phyloP scores from a whole-genome alignment of 2,888 invertebrate genomes.

The Caenorhabditis drosophilae region DNA sequence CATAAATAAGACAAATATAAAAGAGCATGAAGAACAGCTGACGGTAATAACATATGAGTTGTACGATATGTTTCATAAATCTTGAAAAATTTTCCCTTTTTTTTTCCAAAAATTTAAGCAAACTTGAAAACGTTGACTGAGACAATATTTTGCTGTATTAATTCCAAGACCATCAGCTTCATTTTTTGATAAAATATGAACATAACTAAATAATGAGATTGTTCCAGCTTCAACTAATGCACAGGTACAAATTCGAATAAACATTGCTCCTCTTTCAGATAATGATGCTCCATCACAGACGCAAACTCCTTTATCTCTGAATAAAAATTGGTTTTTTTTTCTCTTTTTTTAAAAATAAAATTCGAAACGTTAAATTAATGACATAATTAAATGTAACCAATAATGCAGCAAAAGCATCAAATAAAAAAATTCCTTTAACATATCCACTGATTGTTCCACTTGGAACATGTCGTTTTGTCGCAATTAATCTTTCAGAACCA shows the following conservation, averaged over 20 bases:
- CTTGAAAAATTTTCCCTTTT: conserved; percentile 14
- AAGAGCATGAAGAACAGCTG: conserved; percentile 37
- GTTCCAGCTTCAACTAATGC: conserved; percentile 35
- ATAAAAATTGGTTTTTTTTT: background rate
- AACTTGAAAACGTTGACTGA: conserved; percentile 35
- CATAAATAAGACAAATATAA: conserved; percentile 37
- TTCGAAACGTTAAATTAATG: conserved; percentile 30
- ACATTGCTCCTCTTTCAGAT: conserved; percentile 26
- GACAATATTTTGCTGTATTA: conserved; percentile 40
- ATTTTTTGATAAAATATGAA: conserved; percentile 27
- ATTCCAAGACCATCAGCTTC: conserved; percentile 37
- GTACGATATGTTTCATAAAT: conserved; percentile 41
- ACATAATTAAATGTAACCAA: conserved; percentile 35
- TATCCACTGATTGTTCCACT: conserved; percentile 25
- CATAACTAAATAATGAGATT: conserved; percentile 38
- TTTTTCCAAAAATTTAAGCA: background rate
- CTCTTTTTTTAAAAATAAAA: background rate
- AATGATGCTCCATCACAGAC: conserved; percentile 41
- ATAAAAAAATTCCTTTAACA: conserved; percentile 22
- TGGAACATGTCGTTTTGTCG: conserved; percentile 28
- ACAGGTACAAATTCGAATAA: conserved; percentile 30
- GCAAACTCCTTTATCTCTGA: conserved; percentile 32
- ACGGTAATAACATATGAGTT: conserved; percentile 41
- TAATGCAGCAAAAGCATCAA: conserved; percentile 20
- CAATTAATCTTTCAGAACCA: conserved; percentile 32